Percentiles rank a stretch among this genome's conserved stretches.
Conservation (phyloP, 2,113 vertebrate genomes). For the Coracopsis vasa region DNA sequence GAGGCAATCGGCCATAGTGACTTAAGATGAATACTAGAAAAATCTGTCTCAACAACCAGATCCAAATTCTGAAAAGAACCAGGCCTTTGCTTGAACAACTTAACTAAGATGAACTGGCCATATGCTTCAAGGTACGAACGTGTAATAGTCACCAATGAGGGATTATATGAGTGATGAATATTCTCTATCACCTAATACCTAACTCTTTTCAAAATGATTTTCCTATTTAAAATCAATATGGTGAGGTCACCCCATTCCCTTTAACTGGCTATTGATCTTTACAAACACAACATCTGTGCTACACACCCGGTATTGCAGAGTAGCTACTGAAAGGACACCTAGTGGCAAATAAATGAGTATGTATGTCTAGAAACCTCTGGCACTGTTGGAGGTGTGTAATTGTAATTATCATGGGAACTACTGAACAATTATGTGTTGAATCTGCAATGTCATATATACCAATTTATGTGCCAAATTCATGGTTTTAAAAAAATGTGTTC, state of each 20-base stretch:
- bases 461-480: not conserved
- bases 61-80: not conserved
- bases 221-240: not conserved
- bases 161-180: not conserved
- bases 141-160: not conserved
- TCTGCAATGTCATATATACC: not conserved
- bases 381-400: not conserved
- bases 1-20: not conserved
- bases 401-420: not conserved
- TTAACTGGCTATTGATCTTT: not conserved
- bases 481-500: not conserved
- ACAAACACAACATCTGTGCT: not conserved
- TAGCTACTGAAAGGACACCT: constrained; percentile 61
- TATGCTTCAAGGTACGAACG: not conserved
- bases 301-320: not conserved
- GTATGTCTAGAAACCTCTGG: not conserved
- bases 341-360: constrained; percentile 39
- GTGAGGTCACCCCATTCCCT: not conserved
- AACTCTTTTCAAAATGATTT: not conserved
- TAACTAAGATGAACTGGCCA: not conserved
- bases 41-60: not conserved
- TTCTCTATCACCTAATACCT: not conserved
- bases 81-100: not conserved
- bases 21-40: not conserved
- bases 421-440: not conserved